Conservation (phyloP, 1,140 invertebrate genomes). For the Caenorhabditis elegans region DNA sequence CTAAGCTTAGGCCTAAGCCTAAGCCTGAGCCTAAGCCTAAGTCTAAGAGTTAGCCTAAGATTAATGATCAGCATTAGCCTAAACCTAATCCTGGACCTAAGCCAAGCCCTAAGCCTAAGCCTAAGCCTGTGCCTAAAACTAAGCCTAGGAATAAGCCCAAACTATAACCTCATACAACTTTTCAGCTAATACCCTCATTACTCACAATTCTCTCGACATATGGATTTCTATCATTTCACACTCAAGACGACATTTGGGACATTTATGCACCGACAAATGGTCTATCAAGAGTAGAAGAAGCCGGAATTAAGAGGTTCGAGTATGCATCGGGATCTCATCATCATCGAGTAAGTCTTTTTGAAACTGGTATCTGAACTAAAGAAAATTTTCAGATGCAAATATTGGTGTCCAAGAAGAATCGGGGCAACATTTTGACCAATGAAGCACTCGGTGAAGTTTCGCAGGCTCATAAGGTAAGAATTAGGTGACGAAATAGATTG, state of each 20-base stretch:
- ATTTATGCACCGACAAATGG: slow-evolving; percentile 62
- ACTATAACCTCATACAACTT: background rate
- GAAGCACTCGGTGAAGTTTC: slow-evolving; percentile 50
- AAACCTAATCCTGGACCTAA: no score
- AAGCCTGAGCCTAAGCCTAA: no score
- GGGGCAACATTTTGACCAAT: slow-evolving; percentile 52
- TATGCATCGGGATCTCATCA: slow-evolving; percentile 53
- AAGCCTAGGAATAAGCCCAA: background rate
- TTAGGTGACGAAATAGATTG: no score
- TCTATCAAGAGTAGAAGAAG: slow-evolving; percentile 56
- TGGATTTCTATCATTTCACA: slow-evolving; percentile 50
- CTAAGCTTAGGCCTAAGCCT: no score
- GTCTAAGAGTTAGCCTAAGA: no score
- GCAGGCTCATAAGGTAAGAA: slow-evolving; percentile 53
- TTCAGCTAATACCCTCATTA: slow-evolving; percentile 54
- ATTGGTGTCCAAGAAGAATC: slow-evolving; percentile 61
- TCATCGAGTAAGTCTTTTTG: slow-evolving; percentile 53
- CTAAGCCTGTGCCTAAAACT: background rate
- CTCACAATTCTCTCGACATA: slow-evolving; percentile 51
- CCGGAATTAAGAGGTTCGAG: slow-evolving; percentile 56
- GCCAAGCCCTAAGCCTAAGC: no score
- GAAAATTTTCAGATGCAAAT: slow-evolving; percentile 59
- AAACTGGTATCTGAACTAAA: background rate
- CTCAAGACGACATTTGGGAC: slow-evolving; percentile 64
- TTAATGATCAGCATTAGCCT: no score